Evolutionary conservation across 2,888 invertebrate species (phyloP).

Genomic region (Pterobdella sp.): DNA sequence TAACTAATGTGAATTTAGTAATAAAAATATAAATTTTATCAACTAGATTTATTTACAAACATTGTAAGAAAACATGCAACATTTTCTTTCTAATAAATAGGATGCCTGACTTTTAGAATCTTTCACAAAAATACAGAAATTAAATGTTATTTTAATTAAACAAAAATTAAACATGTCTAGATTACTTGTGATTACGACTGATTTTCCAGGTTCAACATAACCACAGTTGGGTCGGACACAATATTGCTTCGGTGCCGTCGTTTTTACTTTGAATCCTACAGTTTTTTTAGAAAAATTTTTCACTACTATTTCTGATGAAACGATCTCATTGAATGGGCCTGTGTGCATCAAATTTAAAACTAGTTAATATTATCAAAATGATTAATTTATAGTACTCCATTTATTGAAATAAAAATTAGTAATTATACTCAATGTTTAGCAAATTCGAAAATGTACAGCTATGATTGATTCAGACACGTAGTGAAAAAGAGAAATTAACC

Average conservation of each 20-base stretch:
- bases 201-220: slow-evolving; percentile 25
- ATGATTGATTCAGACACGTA: slow-evolving; percentile 12
- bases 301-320: slow-evolving; percentile 17
- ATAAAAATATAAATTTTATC: not conserved
- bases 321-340: slow-evolving; percentile 30
- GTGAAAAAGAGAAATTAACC: not conserved
- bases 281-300: slow-evolving; percentile 19
- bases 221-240: slow-evolving; percentile 31
- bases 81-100: not conserved
- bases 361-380: too few species aligned
- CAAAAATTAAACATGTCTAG: not conserved
- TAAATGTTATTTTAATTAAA: not conserved
- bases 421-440: too few species aligned
- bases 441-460: too few species aligned
- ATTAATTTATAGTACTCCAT: too few species aligned
- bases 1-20: slow-evolving; percentile 9
- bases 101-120: not conserved
- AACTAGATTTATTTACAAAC: not conserved
- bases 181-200: slow-evolving; percentile 24
- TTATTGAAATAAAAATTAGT: too few species aligned
- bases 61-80: not conserved
- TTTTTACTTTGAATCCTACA: slow-evolving; percentile 30
- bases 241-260: slow-evolving; percentile 31
- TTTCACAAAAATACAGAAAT: not conserved
- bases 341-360: too few species aligned